Evolutionary conservation across 2,888 invertebrate genomes (phyloP).

Genomic region (Euplagia quadripunctaria): DNA sequence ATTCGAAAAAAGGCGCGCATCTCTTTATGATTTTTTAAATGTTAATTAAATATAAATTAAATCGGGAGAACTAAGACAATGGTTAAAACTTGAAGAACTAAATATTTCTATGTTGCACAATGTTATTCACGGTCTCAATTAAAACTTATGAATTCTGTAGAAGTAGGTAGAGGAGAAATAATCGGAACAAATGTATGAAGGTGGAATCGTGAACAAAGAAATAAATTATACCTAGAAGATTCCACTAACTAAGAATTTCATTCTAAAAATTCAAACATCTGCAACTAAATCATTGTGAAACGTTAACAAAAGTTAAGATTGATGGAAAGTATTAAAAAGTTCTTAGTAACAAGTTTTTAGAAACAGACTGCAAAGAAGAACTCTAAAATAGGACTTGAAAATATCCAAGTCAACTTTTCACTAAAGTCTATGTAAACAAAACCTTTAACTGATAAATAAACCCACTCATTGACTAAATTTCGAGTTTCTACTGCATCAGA

Average conservation of each 20-base stretch:
- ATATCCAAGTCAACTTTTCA: conserved; percentile 29
- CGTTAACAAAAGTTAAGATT: neutral
- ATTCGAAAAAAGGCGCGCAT: conserved; percentile 83
- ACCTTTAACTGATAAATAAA: conserved; percentile 13
- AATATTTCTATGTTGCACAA: conserved; percentile 56
- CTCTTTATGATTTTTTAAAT: conserved; percentile 55
- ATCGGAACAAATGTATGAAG: conserved; percentile 6
- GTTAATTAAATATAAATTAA: conserved; percentile 30
- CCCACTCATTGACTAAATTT: conserved; percentile 43
- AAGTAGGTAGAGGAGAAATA: conserved; percentile 20
- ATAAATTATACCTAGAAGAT: conserved; percentile 7
- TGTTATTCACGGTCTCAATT: conserved; percentile 25
- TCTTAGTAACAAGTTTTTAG: neutral
- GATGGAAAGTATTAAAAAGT: neutral
- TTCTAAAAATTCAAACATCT: neutral
- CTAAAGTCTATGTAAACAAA: conserved; percentile 28
- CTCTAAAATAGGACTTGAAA: conserved; percentile 16
- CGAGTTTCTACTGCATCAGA: conserved; percentile 41
- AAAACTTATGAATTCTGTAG: conserved; percentile 8
- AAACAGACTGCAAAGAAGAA: conserved; percentile 12
- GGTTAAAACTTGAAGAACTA: conserved; percentile 39
- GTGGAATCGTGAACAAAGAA: conserved; percentile 30
- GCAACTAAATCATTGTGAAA: neutral
- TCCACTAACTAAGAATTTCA: neutral
- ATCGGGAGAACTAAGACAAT: conserved; percentile 40